phyloP scores from a whole-genome alignment of 2,888 invertebrate genomes.

The Heliconius cydno region DNA sequence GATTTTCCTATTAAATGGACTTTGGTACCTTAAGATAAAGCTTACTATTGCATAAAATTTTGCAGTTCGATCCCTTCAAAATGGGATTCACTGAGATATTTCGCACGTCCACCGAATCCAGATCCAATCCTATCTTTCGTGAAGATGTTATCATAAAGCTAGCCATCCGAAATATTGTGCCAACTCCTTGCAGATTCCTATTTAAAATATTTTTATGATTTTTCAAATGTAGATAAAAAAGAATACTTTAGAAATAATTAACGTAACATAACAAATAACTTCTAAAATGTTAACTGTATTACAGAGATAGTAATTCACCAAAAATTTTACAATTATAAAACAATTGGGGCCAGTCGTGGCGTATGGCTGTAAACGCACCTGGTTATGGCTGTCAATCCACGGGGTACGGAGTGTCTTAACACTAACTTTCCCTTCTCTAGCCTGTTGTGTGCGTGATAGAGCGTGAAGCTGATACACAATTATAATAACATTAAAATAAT shows the following conservation, averaged over 20 bases:
- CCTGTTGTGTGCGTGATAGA: no score
- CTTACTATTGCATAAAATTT: constrained; percentile 19
- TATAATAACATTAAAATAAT: background rate
- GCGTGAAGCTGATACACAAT: background rate
- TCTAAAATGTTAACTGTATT: background rate
- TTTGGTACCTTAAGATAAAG: constrained; percentile 29
- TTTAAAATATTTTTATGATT: constrained; percentile 2
- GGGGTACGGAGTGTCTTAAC: no score
- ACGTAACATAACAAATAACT: background rate
- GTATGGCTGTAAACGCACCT: no score
- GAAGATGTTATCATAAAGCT: constrained; percentile 37
- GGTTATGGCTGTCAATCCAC: no score
- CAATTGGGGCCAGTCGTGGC: no score
- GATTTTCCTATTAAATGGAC: constrained; percentile 27
- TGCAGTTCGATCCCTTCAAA: constrained; percentile 3
- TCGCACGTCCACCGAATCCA: constrained; percentile 34
- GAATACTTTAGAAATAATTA: no score
- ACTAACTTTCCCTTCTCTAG: no score
- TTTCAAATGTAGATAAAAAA: background rate
- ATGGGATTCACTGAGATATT: constrained; percentile 35
- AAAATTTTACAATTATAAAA: background rate
- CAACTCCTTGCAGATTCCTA: constrained; percentile 7
- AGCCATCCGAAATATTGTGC: constrained; percentile 1
- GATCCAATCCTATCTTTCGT: constrained; percentile 31
- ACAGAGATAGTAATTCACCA: background rate